phyloP scores from a whole-genome alignment of 2,113 vertebrate genomes.

The Rhodinocichla rosea region DNA sequence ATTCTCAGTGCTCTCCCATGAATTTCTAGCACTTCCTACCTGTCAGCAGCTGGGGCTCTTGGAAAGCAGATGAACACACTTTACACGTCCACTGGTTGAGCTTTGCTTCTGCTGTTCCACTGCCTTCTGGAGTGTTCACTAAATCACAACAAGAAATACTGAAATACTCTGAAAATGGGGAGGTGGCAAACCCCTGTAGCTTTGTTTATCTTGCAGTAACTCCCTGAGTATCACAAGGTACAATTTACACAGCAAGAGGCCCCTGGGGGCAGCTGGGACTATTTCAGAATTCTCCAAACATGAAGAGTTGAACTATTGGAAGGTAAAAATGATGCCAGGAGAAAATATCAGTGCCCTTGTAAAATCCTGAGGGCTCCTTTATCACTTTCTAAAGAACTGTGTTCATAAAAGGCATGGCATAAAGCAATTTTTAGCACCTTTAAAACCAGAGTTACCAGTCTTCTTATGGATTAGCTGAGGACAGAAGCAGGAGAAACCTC shows the following conservation, averaged over 20 bases:
- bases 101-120: slow-evolving; percentile 55
- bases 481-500: background rate
- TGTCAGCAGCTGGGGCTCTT: slow-evolving; percentile 77
- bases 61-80: slow-evolving; percentile 74
- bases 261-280: background rate
- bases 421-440: background rate
- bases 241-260: background rate
- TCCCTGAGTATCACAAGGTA: background rate
- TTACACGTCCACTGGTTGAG: slow-evolving; percentile 75
- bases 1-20: background rate
- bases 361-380: background rate
- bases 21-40: slow-evolving; percentile 59
- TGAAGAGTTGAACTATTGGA: background rate
- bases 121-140: slow-evolving; percentile 52
- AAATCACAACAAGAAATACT: slow-evolving; percentile 29
- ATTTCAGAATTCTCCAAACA: background rate
- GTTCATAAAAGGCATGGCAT: background rate
- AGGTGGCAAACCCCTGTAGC: background rate
- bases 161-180: background rate
- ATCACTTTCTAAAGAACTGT: background rate
- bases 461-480: background rate
- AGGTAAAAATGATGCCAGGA: background rate
- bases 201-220: background rate
- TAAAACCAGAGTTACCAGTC: background rate
- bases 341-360: background rate